phyloP scores from a whole-genome alignment of 2,888 invertebrate species.

The Malthinus flaveolus region DNA sequence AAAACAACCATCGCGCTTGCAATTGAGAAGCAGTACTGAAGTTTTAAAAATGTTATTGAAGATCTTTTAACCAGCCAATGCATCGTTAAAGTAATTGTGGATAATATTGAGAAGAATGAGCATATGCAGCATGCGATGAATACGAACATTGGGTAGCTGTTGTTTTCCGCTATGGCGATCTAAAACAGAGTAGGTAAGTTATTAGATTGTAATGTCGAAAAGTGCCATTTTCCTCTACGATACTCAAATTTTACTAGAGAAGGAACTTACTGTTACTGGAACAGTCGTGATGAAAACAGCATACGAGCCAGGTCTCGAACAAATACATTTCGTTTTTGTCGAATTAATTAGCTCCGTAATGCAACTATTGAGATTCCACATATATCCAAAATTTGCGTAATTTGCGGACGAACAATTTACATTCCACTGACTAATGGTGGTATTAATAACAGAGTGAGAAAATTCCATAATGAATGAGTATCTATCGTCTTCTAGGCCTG shows the following conservation, averaged over 20 bases:
- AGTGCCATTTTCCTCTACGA: too few species aligned
- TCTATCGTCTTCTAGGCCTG: conserved; percentile 48
- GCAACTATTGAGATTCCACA: conserved; percentile 67
- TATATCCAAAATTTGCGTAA: conserved; percentile 57
- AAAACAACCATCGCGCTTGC: conserved; percentile 71
- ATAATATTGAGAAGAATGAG: conserved; percentile 56
- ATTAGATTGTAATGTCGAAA: not conserved
- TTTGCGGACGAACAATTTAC: conserved; percentile 56
- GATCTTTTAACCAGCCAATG: conserved; percentile 38
- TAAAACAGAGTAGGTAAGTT: conserved; percentile 5
- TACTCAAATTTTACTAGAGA: too few species aligned
- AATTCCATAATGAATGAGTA: conserved; percentile 57
- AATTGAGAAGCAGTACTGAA: conserved; percentile 70
- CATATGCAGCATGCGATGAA: conserved; percentile 60
- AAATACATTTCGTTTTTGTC: conserved; percentile 62
- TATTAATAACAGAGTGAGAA: conserved; percentile 55
- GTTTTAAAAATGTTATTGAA: conserved; percentile 61
- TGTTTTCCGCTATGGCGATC: conserved; percentile 23
- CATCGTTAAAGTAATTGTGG: conserved; percentile 55
- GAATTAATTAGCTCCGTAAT: conserved; percentile 56
- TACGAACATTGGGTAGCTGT: conserved; percentile 51
- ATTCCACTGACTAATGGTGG: conserved; percentile 55
- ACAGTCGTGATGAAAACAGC: conserved; percentile 64
- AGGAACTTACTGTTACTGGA: conserved; percentile 56
- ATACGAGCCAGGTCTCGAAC: conserved; percentile 65